A percentile compares a stretch with the other conserved stretches of the same genome.
Evolutionary conservation across 2,888 invertebrate species (phyloP).

Genomic region (Horisme vitalbata): DNA sequence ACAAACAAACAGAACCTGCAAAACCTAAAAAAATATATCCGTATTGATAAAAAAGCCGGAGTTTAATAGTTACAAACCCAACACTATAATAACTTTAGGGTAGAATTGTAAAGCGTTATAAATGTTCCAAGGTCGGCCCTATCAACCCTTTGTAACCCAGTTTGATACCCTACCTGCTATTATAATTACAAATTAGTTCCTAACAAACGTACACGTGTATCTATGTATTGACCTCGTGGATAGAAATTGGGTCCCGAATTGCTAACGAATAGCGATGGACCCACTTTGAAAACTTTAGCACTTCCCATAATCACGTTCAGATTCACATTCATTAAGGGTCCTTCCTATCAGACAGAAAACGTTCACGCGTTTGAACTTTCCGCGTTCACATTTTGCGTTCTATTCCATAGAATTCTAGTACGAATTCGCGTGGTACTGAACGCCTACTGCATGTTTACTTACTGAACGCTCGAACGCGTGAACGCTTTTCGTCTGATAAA

Average conservation of each 20-base stretch:
- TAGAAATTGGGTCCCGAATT: slow-evolving; percentile 6
- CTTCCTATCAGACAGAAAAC: too few species aligned
- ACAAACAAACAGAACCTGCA: background rate
- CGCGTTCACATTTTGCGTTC: too few species aligned
- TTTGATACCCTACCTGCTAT: slow-evolving; percentile 37
- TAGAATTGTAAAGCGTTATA: slow-evolving; percentile 22
- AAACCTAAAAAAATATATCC: background rate
- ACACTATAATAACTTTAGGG: slow-evolving; percentile 2
- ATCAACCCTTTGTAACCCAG: slow-evolving; percentile 39
- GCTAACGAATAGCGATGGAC: too few species aligned
- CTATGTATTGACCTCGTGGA: slow-evolving; percentile 15
- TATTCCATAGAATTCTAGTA: too few species aligned
- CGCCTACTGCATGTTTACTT: too few species aligned
- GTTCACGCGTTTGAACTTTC: too few species aligned
- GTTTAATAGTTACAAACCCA: background rate
- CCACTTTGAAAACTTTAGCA: too few species aligned
- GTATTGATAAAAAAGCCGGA: background rate
- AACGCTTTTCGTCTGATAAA: too few species aligned
- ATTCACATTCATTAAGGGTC: too few species aligned
- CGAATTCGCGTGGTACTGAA: too few species aligned
- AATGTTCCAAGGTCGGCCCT: slow-evolving; percentile 33
- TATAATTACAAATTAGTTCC: slow-evolving; percentile 46
- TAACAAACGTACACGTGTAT: slow-evolving; percentile 15
- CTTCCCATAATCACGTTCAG: too few species aligned
- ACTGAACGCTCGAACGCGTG: too few species aligned